phyloP scores from a whole-genome alignment of 2,888 invertebrate genomes.

The Amphipyra tragopoginis region DNA sequence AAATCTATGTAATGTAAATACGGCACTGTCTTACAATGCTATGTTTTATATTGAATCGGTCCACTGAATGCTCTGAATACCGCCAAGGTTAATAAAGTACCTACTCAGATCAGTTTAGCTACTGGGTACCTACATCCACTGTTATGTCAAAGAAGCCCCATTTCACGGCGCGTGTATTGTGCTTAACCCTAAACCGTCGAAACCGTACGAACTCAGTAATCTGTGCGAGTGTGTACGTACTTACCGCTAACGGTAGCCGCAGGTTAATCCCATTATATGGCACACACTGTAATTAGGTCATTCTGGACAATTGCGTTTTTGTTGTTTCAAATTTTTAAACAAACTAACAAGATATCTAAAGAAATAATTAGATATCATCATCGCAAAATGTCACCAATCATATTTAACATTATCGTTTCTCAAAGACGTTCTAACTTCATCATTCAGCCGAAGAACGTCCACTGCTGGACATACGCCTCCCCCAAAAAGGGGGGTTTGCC shows the following conservation, averaged over 20 bases:
- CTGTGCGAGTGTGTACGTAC: slow-evolving; percentile 75
- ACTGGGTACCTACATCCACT: slow-evolving; percentile 40
- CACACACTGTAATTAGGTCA: slow-evolving; percentile 73
- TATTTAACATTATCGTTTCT: too few species aligned
- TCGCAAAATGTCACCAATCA: too few species aligned
- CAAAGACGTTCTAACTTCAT: too few species aligned
- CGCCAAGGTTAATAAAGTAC: slow-evolving; percentile 36
- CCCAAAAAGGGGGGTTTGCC: too few species aligned
- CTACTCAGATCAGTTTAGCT: slow-evolving; percentile 34
- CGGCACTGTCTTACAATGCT: too few species aligned
- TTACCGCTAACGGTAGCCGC: slow-evolving; percentile 59
- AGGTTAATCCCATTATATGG: slow-evolving; percentile 83
- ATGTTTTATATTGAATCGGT: too few species aligned
- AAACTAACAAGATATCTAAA: neutral
- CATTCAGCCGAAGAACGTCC: too few species aligned
- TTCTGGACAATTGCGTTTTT: slow-evolving; percentile 26
- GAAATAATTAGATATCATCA: neutral
- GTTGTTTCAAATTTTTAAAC: neutral
- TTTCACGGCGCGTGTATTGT: slow-evolving; percentile 63
- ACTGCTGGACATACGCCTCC: too few species aligned
- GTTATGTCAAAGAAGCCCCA: slow-evolving; percentile 72
- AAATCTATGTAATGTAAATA: too few species aligned
- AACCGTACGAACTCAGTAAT: slow-evolving; percentile 85
- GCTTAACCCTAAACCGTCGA: slow-evolving; percentile 86
- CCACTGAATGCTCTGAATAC: neutral